phyloP scores from a whole-genome alignment of 2,113 vertebrate species.

The Chrysochloris asiatica region DNA sequence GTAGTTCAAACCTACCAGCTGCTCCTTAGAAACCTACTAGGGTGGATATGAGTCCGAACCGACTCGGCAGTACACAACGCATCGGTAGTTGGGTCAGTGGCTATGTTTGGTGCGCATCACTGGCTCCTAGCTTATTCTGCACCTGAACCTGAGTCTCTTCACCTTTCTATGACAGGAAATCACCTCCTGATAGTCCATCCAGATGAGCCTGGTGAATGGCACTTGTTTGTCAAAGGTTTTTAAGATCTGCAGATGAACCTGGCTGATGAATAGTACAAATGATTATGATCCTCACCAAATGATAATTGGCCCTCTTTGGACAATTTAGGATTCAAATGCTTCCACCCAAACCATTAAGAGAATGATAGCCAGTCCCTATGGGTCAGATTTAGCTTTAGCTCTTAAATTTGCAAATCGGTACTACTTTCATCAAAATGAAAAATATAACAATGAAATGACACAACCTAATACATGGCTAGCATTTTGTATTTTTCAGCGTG shows the following conservation, averaged over 20 bases:
- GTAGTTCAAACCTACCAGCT: too few relatives aligned
- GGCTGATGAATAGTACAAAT: conserved; percentile 57
- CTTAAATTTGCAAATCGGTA: conserved; percentile 30
- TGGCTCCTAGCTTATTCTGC: neutral
- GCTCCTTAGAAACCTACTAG: too few relatives aligned
- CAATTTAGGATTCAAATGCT: conserved; percentile 52
- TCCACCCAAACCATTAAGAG: conserved; percentile 46
- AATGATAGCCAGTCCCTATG: conserved; percentile 18
- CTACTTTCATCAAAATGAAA: conserved; percentile 46
- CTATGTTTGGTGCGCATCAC: conserved; percentile 29
- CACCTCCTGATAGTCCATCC: conserved; percentile 3
- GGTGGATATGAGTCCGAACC: too few relatives aligned
- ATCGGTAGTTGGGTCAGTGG: conserved; percentile 7
- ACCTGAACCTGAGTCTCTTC: neutral
- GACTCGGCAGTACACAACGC: too few relatives aligned
- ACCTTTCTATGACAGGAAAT: neutral
- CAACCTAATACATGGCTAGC: neutral
- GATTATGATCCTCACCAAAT: conserved; percentile 25
- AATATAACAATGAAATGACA: neutral
- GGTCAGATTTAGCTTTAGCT: conserved; percentile 26
- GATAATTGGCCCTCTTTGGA: conserved; percentile 58
- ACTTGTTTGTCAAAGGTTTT: conserved; percentile 53
- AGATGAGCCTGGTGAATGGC: conserved; percentile 16
- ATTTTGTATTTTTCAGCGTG: conserved; percentile 47
- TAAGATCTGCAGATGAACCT: conserved; percentile 59